Evolutionary conservation across 2,797 vertebrate species (phyloP).

Genomic region (Emydoidea blandingii): DNA sequence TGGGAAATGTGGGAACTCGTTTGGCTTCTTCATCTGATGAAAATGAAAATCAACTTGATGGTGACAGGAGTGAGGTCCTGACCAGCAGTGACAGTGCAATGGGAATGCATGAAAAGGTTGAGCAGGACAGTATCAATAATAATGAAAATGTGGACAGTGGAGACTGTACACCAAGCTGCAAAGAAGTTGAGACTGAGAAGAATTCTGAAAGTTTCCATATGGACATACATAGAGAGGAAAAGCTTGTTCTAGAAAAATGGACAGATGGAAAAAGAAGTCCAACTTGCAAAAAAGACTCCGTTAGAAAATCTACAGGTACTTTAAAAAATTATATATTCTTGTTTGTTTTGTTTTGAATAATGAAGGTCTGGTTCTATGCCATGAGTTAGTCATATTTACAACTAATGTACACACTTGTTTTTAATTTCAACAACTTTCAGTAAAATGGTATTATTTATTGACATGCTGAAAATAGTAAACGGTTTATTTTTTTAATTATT

Average conservation of each 20-base stretch:
- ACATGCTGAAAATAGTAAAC: not conserved
- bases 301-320: slow-evolving; percentile 75
- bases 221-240: slow-evolving; percentile 67
- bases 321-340: not conserved
- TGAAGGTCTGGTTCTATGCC: not conserved
- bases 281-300: slow-evolving; percentile 67
- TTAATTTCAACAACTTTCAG: not conserved
- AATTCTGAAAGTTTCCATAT: slow-evolving; percentile 17
- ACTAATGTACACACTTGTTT: not conserved
- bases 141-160: slow-evolving; percentile 77
- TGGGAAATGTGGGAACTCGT: slow-evolving; percentile 52
- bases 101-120: slow-evolving; percentile 66
- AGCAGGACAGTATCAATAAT: slow-evolving; percentile 86
- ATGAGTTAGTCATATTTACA: not conserved
- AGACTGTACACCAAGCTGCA: slow-evolving; percentile 51
- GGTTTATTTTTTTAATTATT: too few relatives aligned
- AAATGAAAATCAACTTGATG: slow-evolving; percentile 83
- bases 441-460: not conserved
- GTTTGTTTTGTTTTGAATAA: slow-evolving; percentile 1
- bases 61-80: slow-evolving; percentile 52
- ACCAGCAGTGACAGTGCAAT: slow-evolving; percentile 57
- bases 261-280: slow-evolving; percentile 70
- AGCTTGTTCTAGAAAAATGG: slow-evolving; percentile 50
- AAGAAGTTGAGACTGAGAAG: slow-evolving; percentile 56
- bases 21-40: slow-evolving; percentile 81